Percentiles rank a stretch among this genome's conserved stretches.
These are phyloP conservation scores for Anarsia innoxiella DNA, from an alignment of 2,888 invertebrate species.

Conservation along the genomic window DNA sequence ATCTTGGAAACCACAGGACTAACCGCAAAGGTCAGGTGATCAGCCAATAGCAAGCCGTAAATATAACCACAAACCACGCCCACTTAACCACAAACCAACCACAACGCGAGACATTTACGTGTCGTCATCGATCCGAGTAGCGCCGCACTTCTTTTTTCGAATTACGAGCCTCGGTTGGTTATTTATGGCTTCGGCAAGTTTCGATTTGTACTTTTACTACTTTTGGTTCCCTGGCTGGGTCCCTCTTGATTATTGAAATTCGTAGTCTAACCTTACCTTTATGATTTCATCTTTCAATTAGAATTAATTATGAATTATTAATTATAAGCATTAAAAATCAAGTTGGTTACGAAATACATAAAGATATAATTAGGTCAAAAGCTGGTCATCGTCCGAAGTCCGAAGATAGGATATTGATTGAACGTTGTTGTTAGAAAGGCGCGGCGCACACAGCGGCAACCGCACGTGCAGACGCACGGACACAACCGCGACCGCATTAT, in stretches of 20 bases:
- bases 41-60: slow-evolving; percentile 76
- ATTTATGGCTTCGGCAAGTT: slow-evolving; percentile 25
- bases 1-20: slow-evolving; percentile 78
- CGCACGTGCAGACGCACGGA: slow-evolving; percentile 59
- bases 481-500: slow-evolving; percentile 70
- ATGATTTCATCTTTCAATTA: too few relatives aligned
- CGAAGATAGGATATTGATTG: slow-evolving; percentile 72
- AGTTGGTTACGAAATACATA: too few relatives aligned
- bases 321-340: too few relatives aligned
- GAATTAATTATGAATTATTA: too few relatives aligned
- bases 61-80: slow-evolving; percentile 79
- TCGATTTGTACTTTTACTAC: too few relatives aligned
- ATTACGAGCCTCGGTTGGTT: slow-evolving; percentile 34
- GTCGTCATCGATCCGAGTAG: slow-evolving; percentile 60
- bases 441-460: slow-evolving; percentile 52
- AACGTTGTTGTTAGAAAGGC: slow-evolving; percentile 54
- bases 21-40: slow-evolving; percentile 75
- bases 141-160: slow-evolving; percentile 51
- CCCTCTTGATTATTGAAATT: too few relatives aligned
- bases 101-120: slow-evolving; percentile 69
- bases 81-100: slow-evolving; percentile 79
- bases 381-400: slow-evolving; percentile 43
- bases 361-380: too few relatives aligned
- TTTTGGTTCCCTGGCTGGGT: too few relatives aligned
- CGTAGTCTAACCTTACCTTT: too few relatives aligned